A percentile compares a stretch with the other conserved stretches of the same genome.
Evolutionary conservation across 2,113 vertebrate species (phyloP).

Genomic region (Furnarius figulus): DNA sequence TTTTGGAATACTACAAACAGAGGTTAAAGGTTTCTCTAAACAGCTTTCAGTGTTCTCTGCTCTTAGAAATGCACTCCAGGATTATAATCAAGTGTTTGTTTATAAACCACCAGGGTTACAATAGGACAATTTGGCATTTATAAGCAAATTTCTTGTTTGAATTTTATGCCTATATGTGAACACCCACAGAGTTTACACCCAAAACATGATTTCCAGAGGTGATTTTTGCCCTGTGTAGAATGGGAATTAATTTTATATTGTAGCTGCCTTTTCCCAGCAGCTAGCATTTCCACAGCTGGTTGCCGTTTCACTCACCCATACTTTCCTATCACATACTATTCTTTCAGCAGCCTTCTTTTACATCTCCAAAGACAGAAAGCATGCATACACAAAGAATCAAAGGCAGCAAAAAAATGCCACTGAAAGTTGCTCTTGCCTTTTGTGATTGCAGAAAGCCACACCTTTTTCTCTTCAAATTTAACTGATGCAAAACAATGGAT

Average conservation of each 20-base stretch:
- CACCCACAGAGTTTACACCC: background rate
- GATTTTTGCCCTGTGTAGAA: slow-evolving; percentile 2
- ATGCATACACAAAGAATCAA: background rate
- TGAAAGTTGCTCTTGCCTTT: background rate
- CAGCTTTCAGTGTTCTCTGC: background rate
- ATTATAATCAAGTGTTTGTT: slow-evolving; percentile 23
- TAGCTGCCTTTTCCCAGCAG: slow-evolving; percentile 22
- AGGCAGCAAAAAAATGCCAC: background rate
- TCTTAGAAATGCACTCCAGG: background rate
- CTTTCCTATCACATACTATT: background rate
- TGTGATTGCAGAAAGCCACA: background rate
- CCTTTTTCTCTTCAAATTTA: background rate
- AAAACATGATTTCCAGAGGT: slow-evolving; percentile 15
- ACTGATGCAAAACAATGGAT: background rate
- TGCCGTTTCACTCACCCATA: background rate
- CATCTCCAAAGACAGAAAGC: background rate
- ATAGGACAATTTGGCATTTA: background rate
- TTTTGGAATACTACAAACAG: background rate
- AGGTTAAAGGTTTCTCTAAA: background rate
- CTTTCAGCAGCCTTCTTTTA: background rate
- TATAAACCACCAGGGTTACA: background rate
- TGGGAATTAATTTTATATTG: background rate
- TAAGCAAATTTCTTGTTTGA: background rate
- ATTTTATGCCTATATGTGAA: background rate
- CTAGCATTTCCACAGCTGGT: slow-evolving; percentile 27